Percentiles rank a stretch among this genome's conserved stretches.
Conservation (phyloP, 2,888 invertebrate species). For the Sepioteuthis lessoniana region DNA sequence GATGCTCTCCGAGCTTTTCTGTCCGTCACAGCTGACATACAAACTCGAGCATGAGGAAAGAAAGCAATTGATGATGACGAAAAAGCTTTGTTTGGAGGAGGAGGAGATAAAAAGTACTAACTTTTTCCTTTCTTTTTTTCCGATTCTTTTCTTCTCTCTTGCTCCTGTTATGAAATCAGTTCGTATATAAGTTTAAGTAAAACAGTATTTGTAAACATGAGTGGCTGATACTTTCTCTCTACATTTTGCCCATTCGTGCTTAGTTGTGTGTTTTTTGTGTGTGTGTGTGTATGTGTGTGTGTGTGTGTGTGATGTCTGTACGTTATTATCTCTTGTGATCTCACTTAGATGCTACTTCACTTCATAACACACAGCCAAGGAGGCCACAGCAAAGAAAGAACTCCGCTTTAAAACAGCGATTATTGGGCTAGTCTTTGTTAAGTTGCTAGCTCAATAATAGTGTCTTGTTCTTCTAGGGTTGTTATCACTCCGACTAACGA, state of each 20-base stretch:
- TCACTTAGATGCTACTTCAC: slow-evolving; percentile 37
- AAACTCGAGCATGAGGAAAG: slow-evolving; percentile 12
- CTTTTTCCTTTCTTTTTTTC: neutral
- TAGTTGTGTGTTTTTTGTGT: too few species aligned
- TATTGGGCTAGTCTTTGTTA: neutral
- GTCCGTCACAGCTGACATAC: slow-evolving; percentile 33
- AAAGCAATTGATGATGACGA: slow-evolving; percentile 33
- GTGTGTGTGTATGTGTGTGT: too few species aligned
- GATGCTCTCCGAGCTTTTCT: neutral
- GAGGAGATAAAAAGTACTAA: slow-evolving; percentile 21
- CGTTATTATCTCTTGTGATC: slow-evolving; percentile 23
- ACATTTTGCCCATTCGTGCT: neutral
- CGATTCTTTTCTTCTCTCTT: slow-evolving; percentile 4
- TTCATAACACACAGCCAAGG: slow-evolving; percentile 39
- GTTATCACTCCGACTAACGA: neutral
- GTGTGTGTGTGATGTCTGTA: neutral
- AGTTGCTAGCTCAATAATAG: slow-evolving; percentile 36
- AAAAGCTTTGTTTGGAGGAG: slow-evolving; percentile 33
- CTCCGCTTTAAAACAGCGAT: neutral
- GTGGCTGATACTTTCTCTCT: slow-evolving; percentile 18
- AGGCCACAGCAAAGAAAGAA: slow-evolving; percentile 36
- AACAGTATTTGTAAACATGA: neutral
- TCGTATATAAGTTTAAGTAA: slow-evolving; percentile 8
- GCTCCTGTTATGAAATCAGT: neutral
- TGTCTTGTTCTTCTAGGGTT: slow-evolving; percentile 24